Evolutionary conservation across 2,888 invertebrate genomes (phyloP).

Genomic region (Drosophila acutilabella): DNA sequence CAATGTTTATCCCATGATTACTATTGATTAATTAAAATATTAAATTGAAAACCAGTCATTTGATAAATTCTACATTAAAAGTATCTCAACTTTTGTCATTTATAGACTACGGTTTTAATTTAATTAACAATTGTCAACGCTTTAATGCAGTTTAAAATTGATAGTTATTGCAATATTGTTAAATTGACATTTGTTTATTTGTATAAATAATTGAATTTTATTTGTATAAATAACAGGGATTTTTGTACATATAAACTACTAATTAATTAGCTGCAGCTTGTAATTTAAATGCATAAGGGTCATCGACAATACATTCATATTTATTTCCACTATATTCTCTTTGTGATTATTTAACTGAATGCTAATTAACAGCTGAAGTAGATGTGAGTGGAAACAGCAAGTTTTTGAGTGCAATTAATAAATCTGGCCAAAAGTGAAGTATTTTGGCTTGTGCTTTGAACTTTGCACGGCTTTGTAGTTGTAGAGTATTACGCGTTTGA

Average conservation of each 20-base stretch:
- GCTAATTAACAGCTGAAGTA: constrained; percentile 43
- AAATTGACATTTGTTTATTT: constrained; percentile 18
- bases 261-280: constrained; percentile 46
- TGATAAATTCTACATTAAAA: too few species aligned
- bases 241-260: constrained; percentile 4
- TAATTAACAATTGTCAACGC: neutral
- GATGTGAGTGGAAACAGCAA: neutral
- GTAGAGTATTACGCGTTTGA: too few species aligned
- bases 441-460: neutral
- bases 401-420: constrained; percentile 17
- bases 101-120: too few species aligned
- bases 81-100: too few species aligned
- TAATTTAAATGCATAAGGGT: constrained; percentile 18
- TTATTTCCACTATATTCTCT: too few species aligned
- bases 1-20: too few species aligned
- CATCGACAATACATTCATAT: constrained; percentile 17
- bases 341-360: constrained; percentile 8
- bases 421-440: neutral
- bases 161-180: neutral
- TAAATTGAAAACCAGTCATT: too few species aligned
- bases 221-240: constrained; percentile 7
- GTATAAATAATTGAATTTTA: neutral
- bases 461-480: neutral
- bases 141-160: neutral
- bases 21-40: too few species aligned